Percentiles rank a stretch among this genome's conserved stretches.
phyloP scores from a whole-genome alignment of 2,797 vertebrate species.

The Valencia hispanica region DNA sequence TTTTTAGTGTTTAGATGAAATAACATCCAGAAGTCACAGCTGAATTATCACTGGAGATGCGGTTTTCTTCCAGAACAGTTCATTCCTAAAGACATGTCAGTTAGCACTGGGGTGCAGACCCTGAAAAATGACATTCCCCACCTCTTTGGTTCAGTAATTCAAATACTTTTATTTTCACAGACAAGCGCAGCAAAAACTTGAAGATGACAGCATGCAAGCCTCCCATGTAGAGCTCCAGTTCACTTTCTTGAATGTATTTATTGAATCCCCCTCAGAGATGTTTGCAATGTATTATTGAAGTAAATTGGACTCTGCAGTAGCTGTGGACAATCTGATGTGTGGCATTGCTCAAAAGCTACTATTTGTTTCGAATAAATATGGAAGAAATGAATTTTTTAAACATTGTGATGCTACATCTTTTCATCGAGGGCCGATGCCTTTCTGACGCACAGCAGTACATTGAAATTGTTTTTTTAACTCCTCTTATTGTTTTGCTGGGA shows the following conservation, averaged over 20 bases:
- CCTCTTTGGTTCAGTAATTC: conserved; percentile 22
- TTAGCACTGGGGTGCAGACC: not conserved
- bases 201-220: not conserved
- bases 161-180: not conserved
- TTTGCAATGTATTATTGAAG: conserved; percentile 3
- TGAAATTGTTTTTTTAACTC: not conserved
- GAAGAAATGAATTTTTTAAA: not conserved
- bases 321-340: conserved; percentile 7
- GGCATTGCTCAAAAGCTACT: not conserved
- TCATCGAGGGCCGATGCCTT: too few species aligned
- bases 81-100: conserved; percentile 14
- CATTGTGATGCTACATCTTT: not conserved
- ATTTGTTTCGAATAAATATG: conserved; percentile 1
- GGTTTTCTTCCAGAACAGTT: conserved; percentile 17
- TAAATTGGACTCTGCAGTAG: conserved; percentile 11
- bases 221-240: not conserved
- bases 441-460: too few species aligned
- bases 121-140: conserved; percentile 6
- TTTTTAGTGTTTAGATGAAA: conserved; percentile 49
- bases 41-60: conserved; percentile 19
- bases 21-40: conserved; percentile 49
- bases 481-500: not conserved
- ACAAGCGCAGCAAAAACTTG: conserved; percentile 18
- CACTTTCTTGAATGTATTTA: not conserved
- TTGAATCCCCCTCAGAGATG: not conserved